These are phyloP conservation scores for Agapornis canus DNA, from an alignment of 2,797 vertebrate species.

Conservation along the genomic window DNA sequence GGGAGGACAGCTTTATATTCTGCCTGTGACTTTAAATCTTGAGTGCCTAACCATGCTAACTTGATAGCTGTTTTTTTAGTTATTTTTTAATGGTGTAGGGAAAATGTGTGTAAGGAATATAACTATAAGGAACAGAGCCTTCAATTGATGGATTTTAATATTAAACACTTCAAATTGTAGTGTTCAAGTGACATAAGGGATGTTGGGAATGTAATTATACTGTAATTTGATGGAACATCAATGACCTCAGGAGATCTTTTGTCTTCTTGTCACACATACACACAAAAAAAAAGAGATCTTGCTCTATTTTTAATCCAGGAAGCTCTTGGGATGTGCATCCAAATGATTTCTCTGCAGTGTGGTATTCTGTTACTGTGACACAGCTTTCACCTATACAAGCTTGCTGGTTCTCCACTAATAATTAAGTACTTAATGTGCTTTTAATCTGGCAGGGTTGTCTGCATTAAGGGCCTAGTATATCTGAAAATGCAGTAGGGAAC, in stretches of 20 bases:
- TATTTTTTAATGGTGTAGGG: background rate
- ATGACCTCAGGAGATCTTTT: background rate
- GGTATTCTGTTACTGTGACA: background rate
- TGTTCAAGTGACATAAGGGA: background rate
- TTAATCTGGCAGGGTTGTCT: background rate
- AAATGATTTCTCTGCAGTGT: background rate
- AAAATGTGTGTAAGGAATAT: background rate
- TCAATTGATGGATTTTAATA: background rate
- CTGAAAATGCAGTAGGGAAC: background rate
- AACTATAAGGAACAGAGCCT: background rate
- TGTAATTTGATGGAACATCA: background rate
- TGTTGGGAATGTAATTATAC: background rate
- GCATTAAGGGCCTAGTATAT: background rate
- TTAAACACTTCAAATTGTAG: background rate
- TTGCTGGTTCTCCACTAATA: background rate
- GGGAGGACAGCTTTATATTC: background rate
- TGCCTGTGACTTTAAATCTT: background rate
- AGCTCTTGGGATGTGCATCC: background rate
- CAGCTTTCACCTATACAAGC: background rate
- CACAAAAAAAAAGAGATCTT: background rate
- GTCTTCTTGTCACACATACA: background rate
- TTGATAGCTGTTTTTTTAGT: background rate
- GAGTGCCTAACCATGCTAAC: conserved; percentile 19
- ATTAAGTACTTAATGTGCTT: background rate
- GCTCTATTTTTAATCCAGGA: background rate